Base-by-base conservation (phyloP, 1,140 invertebrate species). In the Anastrepha obliqua region DNA sequence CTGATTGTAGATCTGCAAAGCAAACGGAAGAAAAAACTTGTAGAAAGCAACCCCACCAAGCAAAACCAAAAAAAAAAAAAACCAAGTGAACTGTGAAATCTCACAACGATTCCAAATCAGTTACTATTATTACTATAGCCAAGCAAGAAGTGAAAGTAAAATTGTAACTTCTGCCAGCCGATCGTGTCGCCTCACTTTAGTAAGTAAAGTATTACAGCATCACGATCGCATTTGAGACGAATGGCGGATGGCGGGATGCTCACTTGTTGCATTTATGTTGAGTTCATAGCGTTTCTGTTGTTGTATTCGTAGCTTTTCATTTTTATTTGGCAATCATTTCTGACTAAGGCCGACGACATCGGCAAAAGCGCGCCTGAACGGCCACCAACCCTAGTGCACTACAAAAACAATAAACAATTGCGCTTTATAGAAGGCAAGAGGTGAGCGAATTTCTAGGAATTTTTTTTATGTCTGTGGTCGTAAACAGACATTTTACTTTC, bases 121-220 rank as follows among this genome's bases (percentile, higher is more conserved):
- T 81, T 55, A 81, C 74, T 81, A 81, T 47, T 51, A 51, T 81
- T 67, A 67, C 39, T 74, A 74, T 74, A 44, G 74, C n/a, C 47
- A 51, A 81, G n/a, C 47, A 17, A 51, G 74, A 81, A 81, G 74
- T 81, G 74, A 81, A 81, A 81, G 74, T 81, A 55, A 81, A 81
- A 81, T 81, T 81, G 74, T 81, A 81, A 81, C 74, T 55, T 81
- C 47, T 81, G 74, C 42, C 74, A 81, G 51, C 47, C 74, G 44
- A 2, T 55, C 47, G 47, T 17, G 47, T 20, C n/a, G 64, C 20
- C 4, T 5, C 47, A 47, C 74, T 42, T 81, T n/a, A 47, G 17
- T n/a, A 55, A 8, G 47, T 6, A 20, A n/a, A 17, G 47, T 81
- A 58, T 58, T 81, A 81, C 47, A 29, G 47, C 74, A 81, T n/a